Base-by-base conservation (phyloP, 2,888 invertebrate genomes). In the Apodemia mormo region DNA sequence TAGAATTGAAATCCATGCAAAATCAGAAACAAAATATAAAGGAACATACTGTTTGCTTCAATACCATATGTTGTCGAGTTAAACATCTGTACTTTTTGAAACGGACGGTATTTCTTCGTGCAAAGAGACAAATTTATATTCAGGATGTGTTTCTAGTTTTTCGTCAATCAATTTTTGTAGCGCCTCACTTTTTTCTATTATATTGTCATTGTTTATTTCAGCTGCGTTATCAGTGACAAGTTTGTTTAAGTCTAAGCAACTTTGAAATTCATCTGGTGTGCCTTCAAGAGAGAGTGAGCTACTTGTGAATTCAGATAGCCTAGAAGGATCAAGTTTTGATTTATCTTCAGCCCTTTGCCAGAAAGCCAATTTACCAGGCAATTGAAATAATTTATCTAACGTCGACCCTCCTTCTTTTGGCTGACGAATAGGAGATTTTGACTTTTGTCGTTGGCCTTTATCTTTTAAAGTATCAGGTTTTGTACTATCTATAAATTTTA, bases 321-420 rank as follows among this genome's bases (percentile, higher is more conserved):
- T 83, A n/a, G 87, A 88, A 22, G 78, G 74, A 71, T 89, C 89
- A 37, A 80, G 72, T 77, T 86, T 87, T 1, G 78, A 71, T 80
- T 85, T 88, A 10, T 89, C 87, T 56, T 93, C 93, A 73, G 78
- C 82, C 84, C 91, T 94, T 76, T 92, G 85, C 94, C 94, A 94
- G 83, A 94, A 94, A 56, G 89, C 93, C 72, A 95, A 84, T 85
- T 94, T 94, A 75, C 92, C 90, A 8, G 95, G 94, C 68, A 95
- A 81, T 73, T 94, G 94, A 71, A 95, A 87, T 71, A 95, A 77
- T 82, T 88, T 92, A 30, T 88, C 85, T 66, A 94, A 83, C n/a
- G 90, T 84, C 9, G 87, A 85, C 75, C 77, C 78, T 68, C 80
- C 85, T n/a, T 77, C 81, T 81, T 88, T 91, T 2, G 82, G 75